phyloP scores from a whole-genome alignment of 1,140 invertebrate species.

The Araneus ventricosus region DNA sequence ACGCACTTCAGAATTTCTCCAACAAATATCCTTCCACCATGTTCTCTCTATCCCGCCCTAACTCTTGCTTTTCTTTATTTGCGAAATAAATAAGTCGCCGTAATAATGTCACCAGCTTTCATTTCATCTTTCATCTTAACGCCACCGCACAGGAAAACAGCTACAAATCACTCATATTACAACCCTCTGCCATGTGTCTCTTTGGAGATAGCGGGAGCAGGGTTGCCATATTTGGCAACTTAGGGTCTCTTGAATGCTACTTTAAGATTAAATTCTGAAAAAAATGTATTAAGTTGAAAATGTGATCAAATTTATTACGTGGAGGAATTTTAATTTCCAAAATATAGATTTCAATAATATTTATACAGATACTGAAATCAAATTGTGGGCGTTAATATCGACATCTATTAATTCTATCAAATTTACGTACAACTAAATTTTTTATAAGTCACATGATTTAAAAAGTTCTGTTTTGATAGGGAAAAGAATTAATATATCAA shows the following conservation, averaged over 20 bases:
- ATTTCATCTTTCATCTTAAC: conserved; percentile 76
- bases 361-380: too few species aligned
- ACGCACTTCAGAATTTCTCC: conserved; percentile 54
- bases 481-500: too few species aligned
- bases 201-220: neutral
- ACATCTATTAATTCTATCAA: too few species aligned
- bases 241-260: neutral
- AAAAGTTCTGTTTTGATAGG: too few species aligned
- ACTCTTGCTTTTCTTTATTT: conserved; percentile 66
- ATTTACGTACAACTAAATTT: too few species aligned
- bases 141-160: conserved; percentile 75
- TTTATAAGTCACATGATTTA: too few species aligned
- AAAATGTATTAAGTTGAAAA: neutral
- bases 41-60: neutral
- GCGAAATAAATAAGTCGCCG: conserved; percentile 71
- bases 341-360: too few species aligned
- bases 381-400: too few species aligned
- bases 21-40: conserved; percentile 13
- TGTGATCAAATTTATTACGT: neutral
- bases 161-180: conserved; percentile 74
- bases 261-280: neutral
- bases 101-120: conserved; percentile 75
- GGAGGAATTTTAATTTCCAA: too few species aligned
- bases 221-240: conserved; percentile 44
- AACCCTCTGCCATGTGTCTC: conserved; percentile 72